Base-by-base conservation (phyloP, 2,888 invertebrate genomes). In the Chymomyza caudatula region DNA sequence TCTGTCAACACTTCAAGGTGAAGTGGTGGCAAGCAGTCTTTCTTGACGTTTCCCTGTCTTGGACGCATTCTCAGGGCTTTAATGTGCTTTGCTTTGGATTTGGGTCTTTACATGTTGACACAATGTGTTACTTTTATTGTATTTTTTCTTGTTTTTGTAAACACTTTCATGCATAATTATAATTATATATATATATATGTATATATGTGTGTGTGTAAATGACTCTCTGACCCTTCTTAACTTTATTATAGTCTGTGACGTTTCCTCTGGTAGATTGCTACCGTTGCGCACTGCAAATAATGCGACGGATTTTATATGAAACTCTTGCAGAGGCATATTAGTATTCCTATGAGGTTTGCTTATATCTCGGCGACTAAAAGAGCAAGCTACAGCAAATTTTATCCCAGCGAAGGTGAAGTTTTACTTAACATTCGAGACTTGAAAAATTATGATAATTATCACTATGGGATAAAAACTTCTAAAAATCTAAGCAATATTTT, bases 221-320 rank as follows among this genome's bases (percentile, higher is more conserved):
- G 29, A 37, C 29, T 11, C 29, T 37, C 11, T 37, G 29, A 37
- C 29, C 29, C 29, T 37, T 37, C 29, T 37, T 8, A 37, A 44
- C 19, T 57, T 29, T 42, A 42, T 66, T 43, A 15, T 44, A 15
- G 53, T 43, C 22, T 61, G 58, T 67, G 66, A 63, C 64, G 11
- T 37, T 37, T 67, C 56, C 20, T 23, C 64, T 71, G 53, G 13
- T 37, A 44, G 57, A 19, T 65, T 23, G 71, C 84, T 83, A 78
- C 84, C 78, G 79, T 80, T 76, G 68, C 71, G 74, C 67, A 76
- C 65, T 74, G 84, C 81, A 79, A 83, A 83, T 76, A 79, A 65
- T 65, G 73, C 67, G 77, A 72, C 78, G 74, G 71, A 70, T 79
- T 73, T 75, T 53, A 64, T 51, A 37, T 11, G 29, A 37, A 37